Evolutionary conservation across 2,113 vertebrate species (phyloP).

Genomic region (Cyanoramphus novaezelandiae): DNA sequence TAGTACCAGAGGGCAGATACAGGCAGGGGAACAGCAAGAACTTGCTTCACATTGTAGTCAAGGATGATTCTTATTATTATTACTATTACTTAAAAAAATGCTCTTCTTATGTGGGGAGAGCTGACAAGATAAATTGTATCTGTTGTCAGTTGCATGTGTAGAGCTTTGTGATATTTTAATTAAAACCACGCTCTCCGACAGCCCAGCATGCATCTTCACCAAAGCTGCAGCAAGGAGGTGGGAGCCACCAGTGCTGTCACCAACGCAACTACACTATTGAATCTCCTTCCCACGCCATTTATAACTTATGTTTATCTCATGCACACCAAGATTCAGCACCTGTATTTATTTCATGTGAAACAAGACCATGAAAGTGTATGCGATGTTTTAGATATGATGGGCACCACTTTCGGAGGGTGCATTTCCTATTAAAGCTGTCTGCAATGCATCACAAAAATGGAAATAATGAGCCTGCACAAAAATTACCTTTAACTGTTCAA

Average conservation of each 20-base stretch:
- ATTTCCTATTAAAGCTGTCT: rapidly evolving
- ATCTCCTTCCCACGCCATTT: background rate
- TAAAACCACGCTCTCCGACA: background rate
- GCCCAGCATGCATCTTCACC: background rate
- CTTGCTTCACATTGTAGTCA: background rate
- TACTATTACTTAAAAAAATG: background rate
- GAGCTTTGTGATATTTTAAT: conserved; percentile 29
- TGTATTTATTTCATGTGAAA: background rate
- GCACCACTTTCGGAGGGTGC: rapidly evolving
- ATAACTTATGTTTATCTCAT: background rate
- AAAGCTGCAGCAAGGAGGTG: background rate
- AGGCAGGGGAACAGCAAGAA: background rate
- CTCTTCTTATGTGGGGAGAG: background rate
- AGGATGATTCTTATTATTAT: background rate
- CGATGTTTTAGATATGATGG: rapidly evolving
- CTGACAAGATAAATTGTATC: conserved; percentile 27
- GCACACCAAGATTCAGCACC: background rate
- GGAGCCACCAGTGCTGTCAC: background rate
- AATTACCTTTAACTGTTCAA: background rate
- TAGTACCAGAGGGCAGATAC: background rate
- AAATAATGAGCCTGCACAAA: background rate
- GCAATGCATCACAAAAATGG: rapidly evolving
- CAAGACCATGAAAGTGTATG: rapidly evolving
- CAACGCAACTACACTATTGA: rapidly evolving
- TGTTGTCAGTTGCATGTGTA: background rate